Evolutionary conservation across 1,140 invertebrate species (phyloP), one percentile per base, ranked within the genome.

Genomic region (Lordiphosa collinella): DNA sequence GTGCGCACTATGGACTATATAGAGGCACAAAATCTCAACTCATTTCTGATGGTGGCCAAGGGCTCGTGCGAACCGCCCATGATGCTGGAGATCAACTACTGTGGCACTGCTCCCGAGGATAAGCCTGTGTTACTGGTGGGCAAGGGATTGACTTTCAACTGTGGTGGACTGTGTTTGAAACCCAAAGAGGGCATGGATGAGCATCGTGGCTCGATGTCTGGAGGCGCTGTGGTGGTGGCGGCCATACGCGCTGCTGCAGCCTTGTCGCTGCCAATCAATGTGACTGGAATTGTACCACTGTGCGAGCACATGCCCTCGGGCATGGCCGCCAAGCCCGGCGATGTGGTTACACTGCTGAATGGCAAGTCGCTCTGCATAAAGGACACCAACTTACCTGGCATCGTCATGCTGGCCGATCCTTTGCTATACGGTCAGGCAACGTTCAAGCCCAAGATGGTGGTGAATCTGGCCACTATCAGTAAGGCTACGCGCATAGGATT

Each of bases 261-360:
- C 1, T 54, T 87, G 0, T 76, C 78, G 1, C 59, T 96, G 3
- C 93, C 94, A 34, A 87, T 96, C 4, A 95, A 97, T 86, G 89
- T 98, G 1, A 90, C 93, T 51, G 93, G 90, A 18, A 87, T 96
- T 22, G 92, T 96, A 38, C 96, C 96, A 0, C 90, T 97, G 1
- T 94, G 93, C 86, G 96, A 98, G 90, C 97, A 97, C 88, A 92
- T 98, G 91, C 93, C 96, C 1, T 94, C 94, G 47, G 95, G 95
- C 11, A 91, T 87, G 60, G 96, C 96, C 0, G 94, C 92, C 0
- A 96, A 96, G 88, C 96, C 96, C 4, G 96, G 96, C 6, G 96
- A 98, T 89, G 91, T 98, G 0, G 92, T 97, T 0, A 91, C 89
- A 10, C 94, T 95, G n/a, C 93, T 94, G 89, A 97, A 96, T 87